Evolutionary conservation across 1,140 invertebrate genomes (phyloP), one percentile per base, ranked within the genome.

Genomic region (Diorhabda elongata): DNA sequence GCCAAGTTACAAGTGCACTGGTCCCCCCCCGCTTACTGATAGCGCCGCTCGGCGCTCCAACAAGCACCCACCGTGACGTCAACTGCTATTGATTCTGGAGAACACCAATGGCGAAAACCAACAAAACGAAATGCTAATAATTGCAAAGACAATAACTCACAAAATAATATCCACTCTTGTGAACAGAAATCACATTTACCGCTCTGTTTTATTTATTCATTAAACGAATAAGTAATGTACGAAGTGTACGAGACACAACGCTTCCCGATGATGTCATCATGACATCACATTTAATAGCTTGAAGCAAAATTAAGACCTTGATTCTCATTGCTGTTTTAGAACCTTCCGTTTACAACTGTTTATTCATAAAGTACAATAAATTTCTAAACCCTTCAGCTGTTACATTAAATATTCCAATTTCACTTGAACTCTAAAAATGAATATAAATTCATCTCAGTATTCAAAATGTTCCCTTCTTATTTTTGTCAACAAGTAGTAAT

Each of bases 1-100:
- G 76, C 78, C 74, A 80, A 78, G 76, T 78, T 78, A 80, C 77
- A 80, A 80, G 77, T 79, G 78, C 77, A 80, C 77, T 79, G 73
- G 74, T 76, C 77, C 75, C 72, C 74, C 26, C 45, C 74, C 68
- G 67, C 71, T 71, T 70, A 69, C 73, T 78, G 75, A 77, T 78
- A 78, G 76, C 76, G 76, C 77, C 72, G 75, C 76, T 72, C 76
- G 76, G 76, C 74, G 75, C 77, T 72, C 71, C 72, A 70, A 67
- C 71, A 73, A 67, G 72, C 69, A 76, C 70, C 71, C 64, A 74
- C 71, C 73, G 74, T 80, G 78, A 80, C 78, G 78, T 80, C 78
- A 80, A 75, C 75, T 71, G 69, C 76, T 79, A 80, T 80, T 79
- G 78, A 80, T 80, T 80, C 73, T 73, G 74, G 71, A 77, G 72